Base-by-base conservation (phyloP, 2,888 invertebrate species). In the Magallana nippona region DNA sequence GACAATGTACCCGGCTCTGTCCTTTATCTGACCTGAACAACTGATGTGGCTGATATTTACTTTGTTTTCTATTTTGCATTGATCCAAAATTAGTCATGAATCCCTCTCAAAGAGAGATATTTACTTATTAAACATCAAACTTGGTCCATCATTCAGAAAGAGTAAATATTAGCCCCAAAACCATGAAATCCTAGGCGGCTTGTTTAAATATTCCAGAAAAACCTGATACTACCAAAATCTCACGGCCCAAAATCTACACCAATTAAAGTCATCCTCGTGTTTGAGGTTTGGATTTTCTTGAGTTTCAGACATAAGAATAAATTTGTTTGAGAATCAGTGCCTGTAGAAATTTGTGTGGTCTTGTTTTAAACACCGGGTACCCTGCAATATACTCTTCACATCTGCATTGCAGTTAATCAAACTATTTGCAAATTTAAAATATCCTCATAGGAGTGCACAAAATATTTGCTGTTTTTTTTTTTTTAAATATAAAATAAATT, bases 61-160 rank as follows among this genome's bases (percentile, higher is more conserved):
- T 27, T 71, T 71, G 22, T 63, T 71, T 71, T 71, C 71, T 71
- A 22, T 71, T 71, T 71, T 71, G 71, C 22, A 71, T 71, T 71
- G 71, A 71, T 71, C 71, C 15, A 27, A 71, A 71, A 27, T 71
- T 27, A 71, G 71, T 27, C 71, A 27, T 19, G 27, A 27, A 22
- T 71, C 32, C 19, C 71, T 71, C 71, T 22, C 71, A 22, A 71
- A 71, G 71, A 71, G 71, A 27, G 15, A 71, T 71, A 71, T 71
- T 71, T 71, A 71, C 71, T 71, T 71, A 71, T 71, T 71, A 71
- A 71, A 71, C 71, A 71, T 71, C 71, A 71, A 32, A 71, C 71
- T 71, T 71, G 11, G 71, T 71, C 71, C 71, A 71, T 71, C 71
- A 71, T 71, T 71, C 5, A 22, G 13, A 71, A 27, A 71, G 71